A percentile compares a stretch with the other conserved stretches of the same genome.
These are phyloP conservation scores for Masnerella sp. DNA, from an alignment of 2,888 invertebrate species.

Conservation along the genomic window DNA sequence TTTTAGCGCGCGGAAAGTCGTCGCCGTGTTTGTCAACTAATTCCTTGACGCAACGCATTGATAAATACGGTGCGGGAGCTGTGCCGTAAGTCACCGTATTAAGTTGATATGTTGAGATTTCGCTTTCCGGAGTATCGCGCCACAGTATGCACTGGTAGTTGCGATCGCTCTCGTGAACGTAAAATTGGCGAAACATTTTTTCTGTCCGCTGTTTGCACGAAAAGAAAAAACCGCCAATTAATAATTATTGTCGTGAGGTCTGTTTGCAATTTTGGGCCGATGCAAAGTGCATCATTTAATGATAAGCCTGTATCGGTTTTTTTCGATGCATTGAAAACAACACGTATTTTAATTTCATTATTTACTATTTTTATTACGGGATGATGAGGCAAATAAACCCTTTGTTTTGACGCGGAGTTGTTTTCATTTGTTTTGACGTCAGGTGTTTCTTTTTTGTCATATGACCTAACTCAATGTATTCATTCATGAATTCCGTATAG, in stretches of 20 bases:
- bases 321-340: constrained; percentile 68
- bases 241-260: constrained; percentile 61
- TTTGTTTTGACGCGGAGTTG: too few species aligned
- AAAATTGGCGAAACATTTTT: constrained; percentile 10
- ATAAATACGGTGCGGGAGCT: constrained; percentile 1
- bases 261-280: constrained; percentile 64
- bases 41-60: background rate
- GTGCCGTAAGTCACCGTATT: constrained; percentile 28
- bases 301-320: constrained; percentile 61
- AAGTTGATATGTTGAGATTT: constrained; percentile 1
- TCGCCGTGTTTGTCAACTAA: background rate
- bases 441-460: background rate
- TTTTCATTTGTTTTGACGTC: background rate
- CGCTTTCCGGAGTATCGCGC: background rate
- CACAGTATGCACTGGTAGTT: constrained; percentile 11
- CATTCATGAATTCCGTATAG: background rate
- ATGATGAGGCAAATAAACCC: background rate
- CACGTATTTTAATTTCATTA: constrained; percentile 49
- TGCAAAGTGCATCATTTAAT: constrained; percentile 63
- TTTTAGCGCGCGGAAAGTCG: constrained; percentile 13
- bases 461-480: background rate
- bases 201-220: constrained; percentile 66
- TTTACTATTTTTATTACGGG: background rate
- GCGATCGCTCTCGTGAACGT: constrained; percentile 1
- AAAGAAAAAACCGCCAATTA: constrained; percentile 57